Conservation (phyloP, 2,113 vertebrate species). For the Dolichotis patagonum region DNA sequence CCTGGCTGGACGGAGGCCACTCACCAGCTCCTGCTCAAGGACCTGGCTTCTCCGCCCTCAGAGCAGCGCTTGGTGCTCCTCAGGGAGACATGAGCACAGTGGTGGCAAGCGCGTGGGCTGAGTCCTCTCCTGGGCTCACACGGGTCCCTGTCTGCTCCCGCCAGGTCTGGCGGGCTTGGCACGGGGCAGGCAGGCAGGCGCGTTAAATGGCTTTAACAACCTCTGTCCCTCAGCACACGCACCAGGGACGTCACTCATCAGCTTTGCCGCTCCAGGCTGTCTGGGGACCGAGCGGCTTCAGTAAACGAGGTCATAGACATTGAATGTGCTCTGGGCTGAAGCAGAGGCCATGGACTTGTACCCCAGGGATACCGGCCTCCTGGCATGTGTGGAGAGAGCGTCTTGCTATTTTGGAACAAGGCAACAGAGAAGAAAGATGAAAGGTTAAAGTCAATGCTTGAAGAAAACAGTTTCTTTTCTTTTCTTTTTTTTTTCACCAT, state of each 20-base stretch:
- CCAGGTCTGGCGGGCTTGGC: not conserved
- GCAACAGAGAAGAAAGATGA: not conserved
- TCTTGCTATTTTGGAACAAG: not conserved
- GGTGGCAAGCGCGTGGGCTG: not conserved
- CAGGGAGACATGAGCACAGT: too few species aligned
- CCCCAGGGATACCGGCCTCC: not conserved
- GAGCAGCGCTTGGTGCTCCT: too few species aligned
- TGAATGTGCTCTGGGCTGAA: not conserved
- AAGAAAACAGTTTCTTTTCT: not conserved
- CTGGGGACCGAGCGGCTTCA: not conserved
- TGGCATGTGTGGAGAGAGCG: not conserved
- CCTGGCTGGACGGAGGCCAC: not conserved
- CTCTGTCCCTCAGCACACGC: not conserved
- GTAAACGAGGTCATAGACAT: conserved; percentile 17
- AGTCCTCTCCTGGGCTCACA: not conserved
- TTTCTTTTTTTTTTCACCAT: not conserved
- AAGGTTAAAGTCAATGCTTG: not conserved
- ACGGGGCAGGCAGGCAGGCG: too few species aligned
- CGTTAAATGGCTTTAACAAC: not conserved
- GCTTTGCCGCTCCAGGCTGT: not conserved
- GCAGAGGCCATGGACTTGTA: not conserved
- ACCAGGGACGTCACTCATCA: not conserved
- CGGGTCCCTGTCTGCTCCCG: not conserved
- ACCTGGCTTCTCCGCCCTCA: not conserved
- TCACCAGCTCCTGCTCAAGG: not conserved